These are phyloP conservation scores for Chiloscyllium punctatum DNA, from an alignment of 2,797 vertebrate genomes.

Conservation along the genomic window DNA sequence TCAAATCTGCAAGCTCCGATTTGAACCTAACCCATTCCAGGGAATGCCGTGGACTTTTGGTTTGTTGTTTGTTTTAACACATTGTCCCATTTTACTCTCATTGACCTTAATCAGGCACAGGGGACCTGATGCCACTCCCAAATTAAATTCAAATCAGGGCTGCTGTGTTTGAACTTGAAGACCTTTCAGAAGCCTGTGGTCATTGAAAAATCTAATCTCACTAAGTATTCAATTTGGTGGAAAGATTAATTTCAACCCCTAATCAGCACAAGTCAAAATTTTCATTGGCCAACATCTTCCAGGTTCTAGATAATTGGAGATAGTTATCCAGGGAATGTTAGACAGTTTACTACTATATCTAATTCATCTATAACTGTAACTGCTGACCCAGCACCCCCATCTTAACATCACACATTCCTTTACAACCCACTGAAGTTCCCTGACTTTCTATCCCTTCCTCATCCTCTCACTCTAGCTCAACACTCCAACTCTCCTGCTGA, in stretches of 20 bases:
- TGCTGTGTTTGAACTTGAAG: neutral
- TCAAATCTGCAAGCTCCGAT: neutral
- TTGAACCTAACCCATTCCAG: neutral
- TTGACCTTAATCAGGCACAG: neutral
- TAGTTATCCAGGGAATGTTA: no score
- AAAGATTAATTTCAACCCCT: neutral
- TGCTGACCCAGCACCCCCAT: no score
- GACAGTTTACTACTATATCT: no score
- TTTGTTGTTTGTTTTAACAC: no score
- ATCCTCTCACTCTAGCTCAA: no score
- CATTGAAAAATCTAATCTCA: neutral
- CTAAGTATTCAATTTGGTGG: neutral
- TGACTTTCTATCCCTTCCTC: no score
- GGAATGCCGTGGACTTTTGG: neutral
- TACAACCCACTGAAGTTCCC: no score
- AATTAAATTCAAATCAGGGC: neutral
- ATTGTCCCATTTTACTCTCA: neutral
- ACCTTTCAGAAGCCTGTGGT: neutral
- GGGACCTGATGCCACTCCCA: neutral
- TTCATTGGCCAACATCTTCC: no score
- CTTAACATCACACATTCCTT: no score
- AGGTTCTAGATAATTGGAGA: no score
- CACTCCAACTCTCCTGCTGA: no score
- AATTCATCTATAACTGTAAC: no score
- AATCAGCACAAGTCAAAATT: neutral